Conservation (phyloP, 1,140 invertebrate species). For the Drosophila sulfurigaster region DNA sequence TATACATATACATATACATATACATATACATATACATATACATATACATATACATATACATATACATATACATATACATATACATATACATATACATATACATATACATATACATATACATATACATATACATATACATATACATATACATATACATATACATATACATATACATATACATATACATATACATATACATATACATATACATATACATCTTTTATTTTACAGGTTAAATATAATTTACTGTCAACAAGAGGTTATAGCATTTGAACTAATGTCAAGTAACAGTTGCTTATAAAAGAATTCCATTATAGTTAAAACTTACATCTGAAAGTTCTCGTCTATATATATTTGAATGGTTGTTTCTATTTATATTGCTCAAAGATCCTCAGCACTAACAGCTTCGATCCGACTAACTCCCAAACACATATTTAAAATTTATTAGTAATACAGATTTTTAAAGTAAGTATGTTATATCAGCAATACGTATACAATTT, state of each 20-base stretch:
- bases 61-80: too few species aligned
- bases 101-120: too few species aligned
- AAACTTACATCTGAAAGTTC: conserved; percentile 78
- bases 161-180: too few species aligned
- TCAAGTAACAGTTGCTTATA: conserved; percentile 82
- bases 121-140: too few species aligned
- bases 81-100: too few species aligned
- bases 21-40: too few species aligned
- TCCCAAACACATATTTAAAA: conserved; percentile 10
- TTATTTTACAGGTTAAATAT: conserved; percentile 70
- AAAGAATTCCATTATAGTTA: conserved; percentile 77
- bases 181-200: too few species aligned
- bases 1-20: too few species aligned
- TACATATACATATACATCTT: conserved; percentile 20
- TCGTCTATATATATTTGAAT: conserved; percentile 62
- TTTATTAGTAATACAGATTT: conserved; percentile 59
- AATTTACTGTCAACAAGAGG: conserved; percentile 79
- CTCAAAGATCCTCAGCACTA: conserved; percentile 25
- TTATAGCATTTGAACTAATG: conserved; percentile 75
- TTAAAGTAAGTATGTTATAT: conserved; percentile 47
- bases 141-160: too few species aligned
- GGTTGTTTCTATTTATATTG: conserved; percentile 46
- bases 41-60: too few species aligned
- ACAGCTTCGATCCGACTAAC: not conserved
- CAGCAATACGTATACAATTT: conserved; percentile 1